Conservation (phyloP, 2,113 vertebrate genomes). For the Marmota monax region DNA sequence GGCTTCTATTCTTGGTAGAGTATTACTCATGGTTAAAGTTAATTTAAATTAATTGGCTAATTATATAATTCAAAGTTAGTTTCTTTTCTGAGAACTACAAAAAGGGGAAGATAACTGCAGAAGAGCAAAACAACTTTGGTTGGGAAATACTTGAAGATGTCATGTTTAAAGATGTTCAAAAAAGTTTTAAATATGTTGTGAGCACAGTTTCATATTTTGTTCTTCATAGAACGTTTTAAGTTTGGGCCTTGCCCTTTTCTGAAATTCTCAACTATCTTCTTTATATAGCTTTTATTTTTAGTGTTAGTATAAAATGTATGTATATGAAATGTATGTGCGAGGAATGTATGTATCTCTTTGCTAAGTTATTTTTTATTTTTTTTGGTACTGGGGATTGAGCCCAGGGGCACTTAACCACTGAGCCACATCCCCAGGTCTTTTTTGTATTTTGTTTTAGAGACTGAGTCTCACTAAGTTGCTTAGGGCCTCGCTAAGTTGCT, state of each 20-base stretch:
- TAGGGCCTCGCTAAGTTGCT: too few species aligned
- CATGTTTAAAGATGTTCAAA: background rate
- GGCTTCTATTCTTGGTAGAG: background rate
- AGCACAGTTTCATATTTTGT: background rate
- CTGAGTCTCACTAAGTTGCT: too few species aligned
- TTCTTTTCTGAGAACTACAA: background rate
- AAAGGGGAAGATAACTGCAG: background rate
- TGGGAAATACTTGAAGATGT: background rate
- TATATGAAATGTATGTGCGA: background rate
- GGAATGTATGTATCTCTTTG: background rate
- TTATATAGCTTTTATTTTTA: background rate
- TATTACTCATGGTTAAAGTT: background rate
- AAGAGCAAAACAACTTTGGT: background rate
- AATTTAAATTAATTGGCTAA: background rate
- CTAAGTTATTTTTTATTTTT: background rate
- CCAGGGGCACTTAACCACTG: too few species aligned
- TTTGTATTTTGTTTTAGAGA: too few species aligned
- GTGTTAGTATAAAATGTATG: constrained; percentile 11
- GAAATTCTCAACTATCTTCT: background rate
- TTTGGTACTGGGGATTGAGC: too few species aligned
- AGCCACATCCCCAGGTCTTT: too few species aligned
- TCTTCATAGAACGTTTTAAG: background rate
- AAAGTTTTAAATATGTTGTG: background rate
- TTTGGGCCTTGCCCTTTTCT: background rate
- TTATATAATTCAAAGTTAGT: constrained; percentile 10